Evolutionary conservation across 2,888 invertebrate genomes (phyloP), one percentile per base, ranked within the genome.

Genomic region (Apodemia hepburni): DNA sequence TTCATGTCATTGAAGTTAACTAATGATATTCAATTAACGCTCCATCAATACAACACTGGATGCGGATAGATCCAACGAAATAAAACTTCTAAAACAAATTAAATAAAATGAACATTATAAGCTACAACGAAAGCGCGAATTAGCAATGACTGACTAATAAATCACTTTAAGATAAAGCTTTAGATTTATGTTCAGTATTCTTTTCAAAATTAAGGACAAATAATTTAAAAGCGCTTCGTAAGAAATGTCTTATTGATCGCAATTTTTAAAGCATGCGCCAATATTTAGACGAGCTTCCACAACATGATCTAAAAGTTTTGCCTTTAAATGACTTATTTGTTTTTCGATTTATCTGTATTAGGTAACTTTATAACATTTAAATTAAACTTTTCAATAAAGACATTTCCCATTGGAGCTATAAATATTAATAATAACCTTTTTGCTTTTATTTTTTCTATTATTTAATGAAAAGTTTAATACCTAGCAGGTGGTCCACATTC

Each of bases 401-500:
- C 54, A 54, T 54, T 54, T 54, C 54, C 27, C 54, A 54, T 18
- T 51, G 1, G 11, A 38, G 51, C 22, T 12, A 51, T 1, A 22
- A 12, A 6, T 22, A 54, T 27, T 54, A 5, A 29, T 45, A 7
- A 29, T 27, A 4, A 42, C 6, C 15, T 42, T 42, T 42, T 42
- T 42, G 6, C 6, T 15, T 42, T 15, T 42, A 15, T 38, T 38
- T 38, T 4, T 38, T n/a, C 42, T 42, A 1, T 12, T 45, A 18
- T 45, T 66, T 27, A 60, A 68, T 64, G 62, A 60, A 71, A 72
- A 65, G 68, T 68, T 66, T 65, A 67, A 88, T 92, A 94, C 94
- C 93, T 94, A 58, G 94, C 94, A 2, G 95, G 95, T 3, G 94
- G 94, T 22, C 94, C 94, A 74, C 96, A 96, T 22, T 92, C 92